phyloP scores from a whole-genome alignment of 1,140 invertebrate genomes.

The Brachystomella parvula region DNA sequence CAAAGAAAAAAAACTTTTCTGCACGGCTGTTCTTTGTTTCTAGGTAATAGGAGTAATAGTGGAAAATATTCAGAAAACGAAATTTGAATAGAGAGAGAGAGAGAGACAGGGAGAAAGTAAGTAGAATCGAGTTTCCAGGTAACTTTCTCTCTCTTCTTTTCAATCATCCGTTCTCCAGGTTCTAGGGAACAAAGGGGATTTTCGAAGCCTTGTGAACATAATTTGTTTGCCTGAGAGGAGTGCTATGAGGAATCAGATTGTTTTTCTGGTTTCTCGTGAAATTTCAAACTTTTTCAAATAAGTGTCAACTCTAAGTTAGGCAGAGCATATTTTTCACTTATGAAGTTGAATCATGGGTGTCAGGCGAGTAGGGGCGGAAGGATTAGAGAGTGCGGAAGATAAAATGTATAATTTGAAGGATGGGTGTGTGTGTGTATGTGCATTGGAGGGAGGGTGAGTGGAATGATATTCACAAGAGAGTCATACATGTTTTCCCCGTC shows the following conservation, averaged over 20 bases:
- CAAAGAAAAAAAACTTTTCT: background rate
- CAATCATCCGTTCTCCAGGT: background rate
- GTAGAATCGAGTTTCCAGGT: background rate
- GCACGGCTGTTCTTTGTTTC: background rate
- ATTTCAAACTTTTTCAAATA: no score
- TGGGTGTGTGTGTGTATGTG: constrained; percentile 28
- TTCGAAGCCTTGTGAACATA: background rate
- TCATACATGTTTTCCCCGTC: constrained; percentile 22
- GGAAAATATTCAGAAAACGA: no score
- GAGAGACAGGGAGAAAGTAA: background rate
- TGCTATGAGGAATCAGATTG: no score
- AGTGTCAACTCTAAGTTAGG: no score
- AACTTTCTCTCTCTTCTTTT: background rate
- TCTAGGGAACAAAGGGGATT: background rate
- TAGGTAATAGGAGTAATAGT: background rate
- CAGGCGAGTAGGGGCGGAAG: background rate
- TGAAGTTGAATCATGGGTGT: constrained; percentile 1
- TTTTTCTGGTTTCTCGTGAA: no score
- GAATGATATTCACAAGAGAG: constrained; percentile 30
- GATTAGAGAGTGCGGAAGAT: constrained; percentile 4
- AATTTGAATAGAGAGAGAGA: background rate
- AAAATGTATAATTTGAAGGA: constrained; percentile 30
- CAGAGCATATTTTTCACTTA: constrained; percentile 27
- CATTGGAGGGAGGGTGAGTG: constrained; percentile 9
- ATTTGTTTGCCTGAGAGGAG: background rate